A percentile compares a stretch with the other conserved stretches of the same genome.
phyloP scores from a whole-genome alignment of 92 coral and sea anemone species.

The Epizoanthus stellaris region DNA sequence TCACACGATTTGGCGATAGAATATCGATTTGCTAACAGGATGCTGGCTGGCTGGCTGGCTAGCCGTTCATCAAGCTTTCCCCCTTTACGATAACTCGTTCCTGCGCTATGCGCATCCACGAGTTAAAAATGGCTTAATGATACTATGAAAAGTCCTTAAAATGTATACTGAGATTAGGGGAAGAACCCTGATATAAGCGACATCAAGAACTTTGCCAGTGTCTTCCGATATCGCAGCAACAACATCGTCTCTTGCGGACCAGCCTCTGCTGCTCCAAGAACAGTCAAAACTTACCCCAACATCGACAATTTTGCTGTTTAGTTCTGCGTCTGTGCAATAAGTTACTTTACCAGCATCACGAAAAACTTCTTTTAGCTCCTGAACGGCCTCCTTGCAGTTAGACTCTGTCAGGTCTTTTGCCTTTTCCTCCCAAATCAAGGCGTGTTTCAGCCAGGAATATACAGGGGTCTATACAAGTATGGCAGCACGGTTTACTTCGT shows the following conservation, averaged over 20 bases:
- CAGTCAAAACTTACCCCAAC: slow-evolving; percentile 40
- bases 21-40: too few species aligned
- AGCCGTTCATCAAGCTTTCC: too few species aligned
- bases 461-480: slow-evolving; percentile 44
- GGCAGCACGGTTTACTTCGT: slow-evolving; percentile 35
- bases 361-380: slow-evolving; percentile 29
- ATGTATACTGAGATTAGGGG: too few species aligned
- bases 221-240: slow-evolving; percentile 44
- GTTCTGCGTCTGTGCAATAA: slow-evolving; percentile 43
- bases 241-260: slow-evolving; percentile 45
- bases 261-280: slow-evolving; percentile 44
- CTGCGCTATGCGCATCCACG: too few species aligned
- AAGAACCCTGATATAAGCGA: not conserved
- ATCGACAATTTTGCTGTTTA: slow-evolving; percentile 31
- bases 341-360: slow-evolving; percentile 18
- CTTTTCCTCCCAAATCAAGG: slow-evolving; percentile 15
- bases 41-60: too few species aligned
- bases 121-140: too few species aligned
- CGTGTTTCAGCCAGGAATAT: slow-evolving; percentile 31
- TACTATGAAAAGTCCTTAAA: too few species aligned
- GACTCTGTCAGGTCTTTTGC: slow-evolving; percentile 35
- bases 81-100: too few species aligned
- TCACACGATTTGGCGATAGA: too few species aligned
- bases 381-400: slow-evolving; percentile 35
- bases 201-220: slow-evolving; percentile 50